Percentiles rank a stretch among this genome's conserved stretches.
phyloP scores from a whole-genome alignment of 1,140 invertebrate species.

The Dermatophagoides farinae region DNA sequence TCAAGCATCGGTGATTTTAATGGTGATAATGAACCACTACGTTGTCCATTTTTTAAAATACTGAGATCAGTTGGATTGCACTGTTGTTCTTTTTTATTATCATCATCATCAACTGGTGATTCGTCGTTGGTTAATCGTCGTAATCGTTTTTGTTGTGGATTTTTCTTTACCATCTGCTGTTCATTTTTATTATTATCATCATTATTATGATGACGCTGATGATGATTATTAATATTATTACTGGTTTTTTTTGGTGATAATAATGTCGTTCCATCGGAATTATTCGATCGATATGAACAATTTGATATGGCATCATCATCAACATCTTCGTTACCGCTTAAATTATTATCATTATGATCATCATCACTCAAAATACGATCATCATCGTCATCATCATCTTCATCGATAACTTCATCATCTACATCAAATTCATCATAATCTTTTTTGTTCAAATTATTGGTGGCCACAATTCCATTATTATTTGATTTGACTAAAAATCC shows the following conservation, averaged over 20 bases:
- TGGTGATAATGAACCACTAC: too few relatives aligned
- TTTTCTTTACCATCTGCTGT: neutral
- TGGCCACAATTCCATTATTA: neutral
- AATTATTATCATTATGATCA: neutral
- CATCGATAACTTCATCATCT: neutral
- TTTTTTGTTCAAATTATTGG: neutral
- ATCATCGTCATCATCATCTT: neutral
- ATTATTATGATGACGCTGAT: neutral
- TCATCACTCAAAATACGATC: neutral
- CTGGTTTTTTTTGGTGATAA: neutral
- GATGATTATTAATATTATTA: neutral
- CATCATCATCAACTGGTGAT: neutral
- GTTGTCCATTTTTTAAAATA: neutral
- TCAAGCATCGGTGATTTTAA: neutral
- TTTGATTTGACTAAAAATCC: constrained; percentile 6
- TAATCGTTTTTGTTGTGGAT: neutral
- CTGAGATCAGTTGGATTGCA: constrained; percentile 8
- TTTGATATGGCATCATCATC: neutral
- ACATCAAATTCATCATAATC: neutral
- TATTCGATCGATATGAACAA: neutral
- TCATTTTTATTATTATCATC: neutral
- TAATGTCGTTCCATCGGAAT: neutral
- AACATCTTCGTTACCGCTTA: neutral
- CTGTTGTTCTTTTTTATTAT: neutral
- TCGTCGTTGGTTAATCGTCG: neutral